These are phyloP conservation scores for Poeciliopsis turneri DNA, from an alignment of 2,797 vertebrate genomes.

Conservation along the genomic window DNA sequence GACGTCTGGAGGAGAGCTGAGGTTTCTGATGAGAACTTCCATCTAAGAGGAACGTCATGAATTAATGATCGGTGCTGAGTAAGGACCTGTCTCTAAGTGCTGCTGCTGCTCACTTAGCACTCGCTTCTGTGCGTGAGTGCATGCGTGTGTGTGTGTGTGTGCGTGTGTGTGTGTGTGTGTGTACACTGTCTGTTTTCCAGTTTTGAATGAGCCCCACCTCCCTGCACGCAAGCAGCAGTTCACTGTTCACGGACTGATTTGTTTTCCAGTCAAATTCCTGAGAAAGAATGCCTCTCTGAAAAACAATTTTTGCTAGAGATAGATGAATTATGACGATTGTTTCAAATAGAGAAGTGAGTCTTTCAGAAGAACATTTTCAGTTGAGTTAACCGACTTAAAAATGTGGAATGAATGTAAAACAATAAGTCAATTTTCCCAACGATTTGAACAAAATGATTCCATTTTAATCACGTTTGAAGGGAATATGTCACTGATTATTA, in stretches of 20 bases:
- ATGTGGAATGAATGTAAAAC: neutral
- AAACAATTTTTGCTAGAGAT: neutral
- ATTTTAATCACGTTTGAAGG: neutral
- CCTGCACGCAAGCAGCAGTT: conserved; percentile 23
- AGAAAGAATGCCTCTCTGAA: neutral
- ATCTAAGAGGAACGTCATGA: conserved; percentile 62
- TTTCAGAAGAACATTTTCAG: neutral
- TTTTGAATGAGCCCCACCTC: conserved; percentile 36
- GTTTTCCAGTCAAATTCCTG: neutral
- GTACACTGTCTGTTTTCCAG: conserved; percentile 11
- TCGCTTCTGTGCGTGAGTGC: conserved; percentile 22
- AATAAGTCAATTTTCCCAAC: neutral
- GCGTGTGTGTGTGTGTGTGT: conserved; percentile 18
- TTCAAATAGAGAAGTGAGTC: neutral
- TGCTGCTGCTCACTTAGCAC: conserved; percentile 41
- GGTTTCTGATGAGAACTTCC: conserved; percentile 46
- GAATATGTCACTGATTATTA: neutral
- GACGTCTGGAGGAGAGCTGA: conserved; percentile 25
- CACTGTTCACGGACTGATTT: neutral
- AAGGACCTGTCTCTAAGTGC: conserved; percentile 68
- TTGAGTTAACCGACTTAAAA: neutral
- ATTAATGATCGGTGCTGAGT: conserved; percentile 76
- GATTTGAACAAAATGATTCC: neutral
- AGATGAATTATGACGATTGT: neutral
- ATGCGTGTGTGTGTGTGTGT: neutral